Percentiles rank a stretch among this genome's conserved stretches.
phyloP scores from a whole-genome alignment of 1,140 invertebrate species.

The Hypsibius dujardini region DNA sequence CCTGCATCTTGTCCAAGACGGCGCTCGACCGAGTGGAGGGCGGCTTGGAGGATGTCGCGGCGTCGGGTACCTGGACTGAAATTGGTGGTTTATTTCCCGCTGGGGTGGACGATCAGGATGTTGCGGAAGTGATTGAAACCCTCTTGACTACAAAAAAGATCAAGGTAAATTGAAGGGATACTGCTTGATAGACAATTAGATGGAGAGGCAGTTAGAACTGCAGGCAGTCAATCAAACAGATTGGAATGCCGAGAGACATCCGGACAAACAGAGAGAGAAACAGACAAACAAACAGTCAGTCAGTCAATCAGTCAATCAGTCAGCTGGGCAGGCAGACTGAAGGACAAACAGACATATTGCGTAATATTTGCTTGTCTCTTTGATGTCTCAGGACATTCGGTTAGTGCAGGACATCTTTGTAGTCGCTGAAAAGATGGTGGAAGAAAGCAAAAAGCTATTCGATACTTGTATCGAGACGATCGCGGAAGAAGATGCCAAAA shows the following conservation, averaged over 20 bases:
- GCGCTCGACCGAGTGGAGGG: conserved; percentile 60
- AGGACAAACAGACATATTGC: too few species aligned
- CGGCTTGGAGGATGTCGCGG: conserved; percentile 62
- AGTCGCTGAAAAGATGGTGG: conserved; percentile 44
- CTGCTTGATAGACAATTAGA: too few species aligned
- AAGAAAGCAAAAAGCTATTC: conserved; percentile 49
- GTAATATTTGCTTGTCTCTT: too few species aligned
- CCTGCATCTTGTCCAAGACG: conserved; percentile 53
- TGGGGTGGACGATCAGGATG: conserved; percentile 25
- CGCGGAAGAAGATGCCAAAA: conserved; percentile 42
- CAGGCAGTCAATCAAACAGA: too few species aligned
- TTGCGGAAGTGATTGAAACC: conserved; percentile 22
- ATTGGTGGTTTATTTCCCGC: conserved; percentile 36
- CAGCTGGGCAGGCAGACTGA: too few species aligned
- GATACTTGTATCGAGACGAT: conserved; percentile 48
- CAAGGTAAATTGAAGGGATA: too few species aligned
- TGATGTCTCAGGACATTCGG: conserved; percentile 19
- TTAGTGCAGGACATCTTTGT: conserved; percentile 38
- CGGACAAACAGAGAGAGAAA: too few species aligned
- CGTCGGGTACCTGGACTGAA: conserved; percentile 56
- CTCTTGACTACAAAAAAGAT: conserved; percentile 22
- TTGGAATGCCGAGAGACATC: too few species aligned
- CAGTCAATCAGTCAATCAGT: too few species aligned
- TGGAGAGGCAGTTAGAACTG: too few species aligned
- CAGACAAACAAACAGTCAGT: too few species aligned